Evolutionary conservation across 2,888 invertebrate species (phyloP).

Genomic region (Acleris emargana): DNA sequence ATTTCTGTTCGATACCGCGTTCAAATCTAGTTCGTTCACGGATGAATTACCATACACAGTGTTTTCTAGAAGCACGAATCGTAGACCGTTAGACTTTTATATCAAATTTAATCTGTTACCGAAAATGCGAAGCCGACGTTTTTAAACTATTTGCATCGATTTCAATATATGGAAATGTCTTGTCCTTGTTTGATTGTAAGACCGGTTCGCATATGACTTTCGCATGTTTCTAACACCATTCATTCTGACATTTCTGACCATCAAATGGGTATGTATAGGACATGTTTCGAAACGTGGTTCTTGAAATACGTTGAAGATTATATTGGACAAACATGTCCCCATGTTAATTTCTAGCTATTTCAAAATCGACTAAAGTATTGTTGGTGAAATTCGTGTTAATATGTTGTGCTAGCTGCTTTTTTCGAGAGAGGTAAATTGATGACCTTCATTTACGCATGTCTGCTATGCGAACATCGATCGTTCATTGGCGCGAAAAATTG

Average conservation of each 20-base stretch:
- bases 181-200: conserved; percentile 43
- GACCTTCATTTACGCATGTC: conserved; percentile 51
- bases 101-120: conserved; percentile 6
- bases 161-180: conserved; percentile 34
- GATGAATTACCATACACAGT: conserved; percentile 21
- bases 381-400: conserved; percentile 30
- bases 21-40: conserved; percentile 24
- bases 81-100: conserved; percentile 16
- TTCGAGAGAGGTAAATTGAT: conserved; percentile 49
- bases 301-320: conserved; percentile 24
- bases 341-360: conserved; percentile 21
- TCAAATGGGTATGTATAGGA: conserved; percentile 22
- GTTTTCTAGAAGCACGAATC: conserved; percentile 19
- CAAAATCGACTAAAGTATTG: conserved; percentile 14
- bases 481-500: conserved; percentile 57
- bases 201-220: conserved; percentile 44
- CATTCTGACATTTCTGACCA: conserved; percentile 27
- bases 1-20: conserved; percentile 42
- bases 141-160: conserved; percentile 31
- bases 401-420: conserved; percentile 46
- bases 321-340: conserved; percentile 25
- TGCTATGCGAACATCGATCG: conserved; percentile 56
- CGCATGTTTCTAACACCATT: conserved; percentile 42
- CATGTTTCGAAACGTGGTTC: conserved; percentile 32
- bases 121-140: conserved; percentile 1